Evolutionary conservation across 2,797 vertebrate genomes (phyloP).

Genomic region (Thalassophryne amazonica): DNA sequence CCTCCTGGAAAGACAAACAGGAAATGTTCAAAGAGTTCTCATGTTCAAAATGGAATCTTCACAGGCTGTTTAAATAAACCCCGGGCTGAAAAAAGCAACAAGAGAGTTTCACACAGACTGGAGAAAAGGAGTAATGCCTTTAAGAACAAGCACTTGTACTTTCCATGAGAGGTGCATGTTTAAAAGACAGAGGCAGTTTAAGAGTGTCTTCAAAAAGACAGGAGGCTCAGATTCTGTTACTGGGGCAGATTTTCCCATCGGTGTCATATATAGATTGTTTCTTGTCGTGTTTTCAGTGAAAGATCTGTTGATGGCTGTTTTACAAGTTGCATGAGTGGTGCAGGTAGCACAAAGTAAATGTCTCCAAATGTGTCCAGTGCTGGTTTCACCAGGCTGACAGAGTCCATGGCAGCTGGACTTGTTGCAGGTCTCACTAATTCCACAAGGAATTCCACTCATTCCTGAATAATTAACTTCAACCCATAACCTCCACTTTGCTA

Average conservation of each 20-base stretch:
- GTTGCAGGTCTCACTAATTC: slow-evolving; percentile 10
- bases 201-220: slow-evolving; percentile 22
- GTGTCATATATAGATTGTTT: neutral
- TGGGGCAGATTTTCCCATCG: slow-evolving; percentile 2
- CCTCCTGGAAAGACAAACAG: slow-evolving; percentile 6
- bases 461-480: slow-evolving; percentile 16
- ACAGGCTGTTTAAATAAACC: slow-evolving; percentile 48
- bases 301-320: slow-evolving; percentile 26
- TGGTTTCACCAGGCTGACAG: slow-evolving; percentile 12
- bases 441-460: neutral
- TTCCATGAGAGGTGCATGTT: slow-evolving; percentile 50
- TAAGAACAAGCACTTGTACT: slow-evolving; percentile 25
- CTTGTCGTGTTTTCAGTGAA: slow-evolving; percentile 24
- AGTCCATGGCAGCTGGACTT: slow-evolving; percentile 22
- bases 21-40: slow-evolving; percentile 21
- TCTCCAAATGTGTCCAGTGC: slow-evolving; percentile 32
- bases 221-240: slow-evolving; percentile 3
- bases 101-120: slow-evolving; percentile 37
- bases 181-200: slow-evolving; percentile 12
- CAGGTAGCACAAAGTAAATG: slow-evolving; percentile 23
- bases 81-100: slow-evolving; percentile 45
- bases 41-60: slow-evolving; percentile 38
- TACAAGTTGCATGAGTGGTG: slow-evolving; percentile 15
- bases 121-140: slow-evolving; percentile 40
- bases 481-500: neutral